Evolutionary conservation across 2,113 vertebrate genomes (phyloP), one percentile per base, ranked within the genome.

Genomic region (Sialia sialis): DNA sequence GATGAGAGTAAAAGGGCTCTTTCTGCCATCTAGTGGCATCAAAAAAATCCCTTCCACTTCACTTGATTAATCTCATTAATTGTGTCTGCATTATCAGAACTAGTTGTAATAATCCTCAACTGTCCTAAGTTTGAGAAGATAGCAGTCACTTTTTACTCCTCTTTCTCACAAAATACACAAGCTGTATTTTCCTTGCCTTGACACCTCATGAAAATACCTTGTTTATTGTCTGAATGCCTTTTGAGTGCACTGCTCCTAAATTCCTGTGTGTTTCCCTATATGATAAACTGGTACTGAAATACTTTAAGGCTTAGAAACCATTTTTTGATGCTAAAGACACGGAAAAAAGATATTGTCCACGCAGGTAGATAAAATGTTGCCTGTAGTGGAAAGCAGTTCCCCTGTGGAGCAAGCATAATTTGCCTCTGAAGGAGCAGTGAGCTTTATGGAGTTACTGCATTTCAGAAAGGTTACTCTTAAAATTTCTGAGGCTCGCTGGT

Each of bases 1-100:
- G n/a, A 36, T 16, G 26, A 44, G 15, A 30, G 20, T 46, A 44
- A 49, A 34, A 55, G n/a, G 15, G 17, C 23, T 72, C 25, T 26
- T 89, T 66, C 63, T 89, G 90, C 94, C 90, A 93, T 72, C 86
- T 95, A 78, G 86, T 34, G 94, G 83, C 63, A 4, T 14, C 10
- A 49, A 22, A 49, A 68, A 44, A 60, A 1, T 8, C 2, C 8
- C 58, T 34, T 51, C 12, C 11, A 2, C 22, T 58, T 3, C 26
- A 29, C 20, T 74, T 74, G 7, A n/a, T 64, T 81, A 32, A n/a
- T 41, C 52, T 63, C 11, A 16, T 18, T 10, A 84, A 43, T 48
- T 64, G 4, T 1, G 2, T n/a, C 32, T 64, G 25, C 1, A 2
- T 19, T 77, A 36, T 39, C 73, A 79, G 63, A 83, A 78, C 22